These are phyloP conservation scores for Drosophila antonietae DNA, from an alignment of 2,888 invertebrate species.

Conservation along the genomic window DNA sequence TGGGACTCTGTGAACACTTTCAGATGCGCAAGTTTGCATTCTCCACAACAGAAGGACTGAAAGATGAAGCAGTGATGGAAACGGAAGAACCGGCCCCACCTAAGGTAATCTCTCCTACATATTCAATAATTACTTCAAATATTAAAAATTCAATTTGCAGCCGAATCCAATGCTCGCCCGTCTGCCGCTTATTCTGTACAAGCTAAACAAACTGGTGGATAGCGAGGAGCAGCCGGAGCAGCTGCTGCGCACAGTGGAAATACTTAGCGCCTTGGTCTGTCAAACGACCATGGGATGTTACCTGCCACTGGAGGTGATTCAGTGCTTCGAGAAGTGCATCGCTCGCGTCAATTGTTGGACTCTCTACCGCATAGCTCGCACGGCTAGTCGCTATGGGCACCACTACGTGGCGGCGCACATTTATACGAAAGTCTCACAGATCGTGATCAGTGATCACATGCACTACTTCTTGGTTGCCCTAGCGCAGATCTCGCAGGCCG, in stretches of 20 bases:
- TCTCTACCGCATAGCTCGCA: constrained; percentile 93
- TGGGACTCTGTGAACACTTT: constrained; percentile 89
- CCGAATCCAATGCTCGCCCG: constrained; percentile 78
- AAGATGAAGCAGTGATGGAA: constrained; percentile 70
- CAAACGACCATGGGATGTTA: constrained; percentile 91
- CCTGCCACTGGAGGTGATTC: constrained; percentile 87
- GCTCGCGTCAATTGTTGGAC: constrained; percentile 90
- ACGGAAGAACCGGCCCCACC: constrained; percentile 59
- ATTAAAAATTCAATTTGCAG: constrained; percentile 30
- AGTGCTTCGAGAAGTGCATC: constrained; percentile 87
- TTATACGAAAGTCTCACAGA: constrained; percentile 87
- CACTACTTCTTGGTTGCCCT: constrained; percentile 95
- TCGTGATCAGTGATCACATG: constrained; percentile 93
- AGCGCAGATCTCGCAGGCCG: constrained; percentile 90
- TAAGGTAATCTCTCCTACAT: constrained; percentile 34
- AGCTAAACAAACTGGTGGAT: constrained; percentile 80
- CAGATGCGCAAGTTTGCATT: constrained; percentile 81
- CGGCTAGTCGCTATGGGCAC: constrained; percentile 94
- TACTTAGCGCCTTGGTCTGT: constrained; percentile 92
- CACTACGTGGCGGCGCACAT: constrained; percentile 89
- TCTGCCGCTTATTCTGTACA: constrained; percentile 81
- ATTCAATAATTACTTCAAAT: not conserved
- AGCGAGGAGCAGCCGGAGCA: constrained; percentile 70
- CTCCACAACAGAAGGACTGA: constrained; percentile 41
- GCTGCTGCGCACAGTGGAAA: constrained; percentile 87